phyloP scores from a whole-genome alignment of 2,797 vertebrate genomes.

The Hirundo rustica region DNA sequence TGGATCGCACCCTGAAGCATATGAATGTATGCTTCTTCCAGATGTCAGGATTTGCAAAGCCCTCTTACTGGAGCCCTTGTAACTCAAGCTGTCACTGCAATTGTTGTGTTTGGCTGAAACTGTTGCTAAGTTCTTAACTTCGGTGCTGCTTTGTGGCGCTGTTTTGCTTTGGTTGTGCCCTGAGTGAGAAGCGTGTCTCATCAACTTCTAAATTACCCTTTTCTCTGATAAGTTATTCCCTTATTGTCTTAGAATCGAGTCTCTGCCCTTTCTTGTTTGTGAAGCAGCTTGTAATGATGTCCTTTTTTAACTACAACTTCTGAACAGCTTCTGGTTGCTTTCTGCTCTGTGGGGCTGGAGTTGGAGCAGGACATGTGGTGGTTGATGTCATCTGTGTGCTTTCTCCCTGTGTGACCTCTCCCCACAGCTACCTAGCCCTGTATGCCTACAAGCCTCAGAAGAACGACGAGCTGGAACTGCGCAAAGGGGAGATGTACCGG shows the following conservation, averaged over 20 bases:
- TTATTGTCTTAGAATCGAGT: neutral
- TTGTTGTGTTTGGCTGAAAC: neutral
- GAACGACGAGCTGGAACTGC: conserved; percentile 93
- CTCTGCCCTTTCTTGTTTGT: neutral
- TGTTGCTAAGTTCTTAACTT: neutral
- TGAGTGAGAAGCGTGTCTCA: neutral
- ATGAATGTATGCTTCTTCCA: neutral
- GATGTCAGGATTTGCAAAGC: neutral
- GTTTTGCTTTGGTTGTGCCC: neutral
- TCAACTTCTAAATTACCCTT: neutral
- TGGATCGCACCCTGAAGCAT: neutral
- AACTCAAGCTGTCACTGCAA: neutral
- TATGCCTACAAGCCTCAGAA: conserved; percentile 99
- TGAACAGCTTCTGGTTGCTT: neutral
- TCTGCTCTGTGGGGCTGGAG: neutral
- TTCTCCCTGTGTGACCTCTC: neutral
- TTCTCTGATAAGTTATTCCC: neutral
- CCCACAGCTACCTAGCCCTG: conserved; percentile 91
- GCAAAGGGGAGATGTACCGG: conserved; percentile 97
- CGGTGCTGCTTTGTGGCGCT: neutral
- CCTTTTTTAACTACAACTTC: neutral
- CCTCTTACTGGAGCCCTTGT: neutral
- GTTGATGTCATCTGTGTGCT: neutral
- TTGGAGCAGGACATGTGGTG: neutral
- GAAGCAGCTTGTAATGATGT: neutral